Percentiles rank a stretch among this genome's conserved stretches.
These are phyloP conservation scores for Copsychus sechellarum DNA, from an alignment of 2,113 vertebrate genomes.

Conservation along the genomic window DNA sequence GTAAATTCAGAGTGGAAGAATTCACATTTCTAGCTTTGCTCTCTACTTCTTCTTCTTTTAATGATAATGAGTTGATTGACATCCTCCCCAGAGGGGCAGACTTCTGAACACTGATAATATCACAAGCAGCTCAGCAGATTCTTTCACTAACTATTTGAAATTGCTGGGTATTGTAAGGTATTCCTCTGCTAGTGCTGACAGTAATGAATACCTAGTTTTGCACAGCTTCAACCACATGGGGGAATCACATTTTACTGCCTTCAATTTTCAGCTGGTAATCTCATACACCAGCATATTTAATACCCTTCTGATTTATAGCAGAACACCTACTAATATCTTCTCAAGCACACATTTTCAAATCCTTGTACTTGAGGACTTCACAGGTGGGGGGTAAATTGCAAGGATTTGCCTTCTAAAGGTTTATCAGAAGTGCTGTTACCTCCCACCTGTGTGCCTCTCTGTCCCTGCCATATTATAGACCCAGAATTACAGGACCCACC, in stretches of 20 bases:
- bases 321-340: constrained; percentile 45
- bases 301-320: constrained; percentile 19
- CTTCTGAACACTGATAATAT: constrained; percentile 1
- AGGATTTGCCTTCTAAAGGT: constrained; percentile 2
- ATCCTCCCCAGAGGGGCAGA: neutral
- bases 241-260: constrained; percentile 29
- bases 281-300: constrained; percentile 16
- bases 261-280: constrained; percentile 45
- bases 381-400: neutral
- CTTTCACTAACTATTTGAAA: constrained; percentile 18
- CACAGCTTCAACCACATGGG: constrained; percentile 13
- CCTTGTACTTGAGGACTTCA: neutral
- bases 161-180: neutral
- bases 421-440: neutral
- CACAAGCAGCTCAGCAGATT: constrained; percentile 1
- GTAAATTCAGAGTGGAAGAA: neutral
- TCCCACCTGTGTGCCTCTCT: neutral
- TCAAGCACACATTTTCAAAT: neutral
- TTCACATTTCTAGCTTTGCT: neutral
- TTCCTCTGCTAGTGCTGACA: constrained; percentile 29
- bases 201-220: constrained; percentile 45
- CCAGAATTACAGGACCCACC: neutral
- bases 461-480: neutral
- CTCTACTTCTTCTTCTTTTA: neutral
- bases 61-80: constrained; percentile 35